Base-by-base conservation (phyloP, 2,797 vertebrate species). In the Typhlichthys subterraneus region DNA sequence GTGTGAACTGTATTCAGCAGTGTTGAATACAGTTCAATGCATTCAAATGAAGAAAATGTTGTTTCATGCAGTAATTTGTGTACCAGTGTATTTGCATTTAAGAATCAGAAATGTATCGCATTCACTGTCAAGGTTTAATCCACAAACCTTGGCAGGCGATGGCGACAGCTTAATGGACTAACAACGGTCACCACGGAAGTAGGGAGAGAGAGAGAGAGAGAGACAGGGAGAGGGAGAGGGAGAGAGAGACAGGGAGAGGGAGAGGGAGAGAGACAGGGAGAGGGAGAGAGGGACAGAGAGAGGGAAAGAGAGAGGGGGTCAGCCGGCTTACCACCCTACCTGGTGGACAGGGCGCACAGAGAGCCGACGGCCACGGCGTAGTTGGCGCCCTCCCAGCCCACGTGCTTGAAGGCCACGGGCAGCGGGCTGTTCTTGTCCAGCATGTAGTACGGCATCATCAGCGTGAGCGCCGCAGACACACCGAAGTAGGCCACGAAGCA, bases 401-500 rank as follows among this genome's bases (percentile, higher is more conserved):
- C 92, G 0, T 94, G 78, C 54, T 91, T 93, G 80, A 96, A 96
- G 66, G 95, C 94, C 1, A 90, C 92, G 0, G 95, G 95, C 70
- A 96, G 84, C 0, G 95, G 95, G 71, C 95, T 96, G 45, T 91
- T 83, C 12, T 82, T 87, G 73, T 96, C 93, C 79, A 96, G 87
- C 84, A 88, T 52, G 81, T 93, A 94, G 80, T 96, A 96, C 1
- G 95, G 95, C 95, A 95, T 95, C 95, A 96, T 95, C 68, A 96
- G 87, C 0, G 95, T 96, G 52, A 96, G 93, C 53, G 95, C 94
- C 1, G 94, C 94, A 0, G 95, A 96, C 56, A 96, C 95, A 0
- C 94, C 92, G 0, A 95, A 96, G 77, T 96, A 96, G 2, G 95
- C 95, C 8, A 95, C 70, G 1, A 96, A 96, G 83, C 95, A 96